Evolutionary conservation across 2,888 invertebrate species (phyloP), one percentile per base, ranked within the genome.

Genomic region (Cataglyphis cursor): DNA sequence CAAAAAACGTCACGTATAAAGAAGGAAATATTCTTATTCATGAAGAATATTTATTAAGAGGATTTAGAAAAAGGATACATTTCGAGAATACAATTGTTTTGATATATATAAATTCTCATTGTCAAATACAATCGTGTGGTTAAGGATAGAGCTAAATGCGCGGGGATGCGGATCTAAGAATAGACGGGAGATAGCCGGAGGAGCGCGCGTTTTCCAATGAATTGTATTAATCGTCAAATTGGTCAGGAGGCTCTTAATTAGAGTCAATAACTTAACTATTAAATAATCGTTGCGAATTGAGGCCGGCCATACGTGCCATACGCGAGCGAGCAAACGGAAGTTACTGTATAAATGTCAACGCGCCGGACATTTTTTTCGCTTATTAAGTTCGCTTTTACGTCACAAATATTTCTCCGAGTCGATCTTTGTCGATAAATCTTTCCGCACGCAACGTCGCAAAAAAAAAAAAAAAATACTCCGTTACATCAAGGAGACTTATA

Each of bases 161-260:
- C 74, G 38, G 24, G 64, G 48, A 62, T 24, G 31, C 48, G 64
- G 31, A 24, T 68, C 78, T 78, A 78, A 78, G 21, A 78, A 78
- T 78, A 68, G 76, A 57, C 31, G 15, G 24, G 21, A 44, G 21
- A 44, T 31, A 75, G 66, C 62, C 83, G 81, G 31, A 6, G 31
- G 31, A 85, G 89, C 82, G 81, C 89, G 87, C 90, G 90, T 93
- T 95, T 94, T 94, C 93, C 93, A 93, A 94, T 94, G 94, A 94
- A 94, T 94, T 94, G 93, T 94, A 94, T 94, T 95, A 94, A 94
- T 94, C 92, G 93, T 94, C 92, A 93, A 94, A 94, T 94, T 94
- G 94, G 90, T 78, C 31, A 93, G 93, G 92, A 93, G 93, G 93
- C 93, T 48, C 48, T 93, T 94, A 94, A 94, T 94, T 94, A 94